These are phyloP conservation scores for Melipona beecheii DNA, from an alignment of 2,888 invertebrate genomes.

Conservation along the genomic window DNA sequence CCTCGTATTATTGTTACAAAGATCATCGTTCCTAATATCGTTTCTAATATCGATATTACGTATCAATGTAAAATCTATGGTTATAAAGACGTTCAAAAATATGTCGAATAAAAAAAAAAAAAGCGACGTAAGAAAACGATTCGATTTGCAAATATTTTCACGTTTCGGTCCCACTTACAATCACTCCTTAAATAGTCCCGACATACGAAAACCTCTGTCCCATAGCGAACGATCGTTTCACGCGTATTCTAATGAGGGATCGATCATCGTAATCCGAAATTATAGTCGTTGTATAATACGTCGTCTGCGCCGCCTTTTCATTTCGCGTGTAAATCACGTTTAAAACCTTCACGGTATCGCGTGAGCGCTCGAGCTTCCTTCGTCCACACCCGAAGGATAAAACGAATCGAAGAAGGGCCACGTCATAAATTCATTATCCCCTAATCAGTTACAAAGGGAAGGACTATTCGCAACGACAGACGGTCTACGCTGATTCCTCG, in stretches of 20 bases:
- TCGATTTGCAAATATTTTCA: background rate
- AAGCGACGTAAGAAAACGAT: background rate
- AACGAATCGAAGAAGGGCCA: slow-evolving; percentile 51
- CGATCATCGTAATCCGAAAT: slow-evolving; percentile 66
- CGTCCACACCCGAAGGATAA: slow-evolving; percentile 19
- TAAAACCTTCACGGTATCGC: slow-evolving; percentile 51
- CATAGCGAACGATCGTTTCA: slow-evolving; percentile 17
- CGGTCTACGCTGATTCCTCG: slow-evolving; percentile 43
- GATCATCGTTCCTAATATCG: background rate
- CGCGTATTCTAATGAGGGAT: slow-evolving; percentile 48
- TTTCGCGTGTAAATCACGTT: slow-evolving; percentile 66
- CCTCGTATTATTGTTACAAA: background rate
- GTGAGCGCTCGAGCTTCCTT: background rate
- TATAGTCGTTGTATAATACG: slow-evolving; percentile 48
- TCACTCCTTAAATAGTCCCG: background rate
- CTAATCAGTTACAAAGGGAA: slow-evolving; percentile 61
- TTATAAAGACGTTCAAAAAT: background rate
- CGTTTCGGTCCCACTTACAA: background rate
- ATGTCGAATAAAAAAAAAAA: no score
- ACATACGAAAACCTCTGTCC: slow-evolving; percentile 6
- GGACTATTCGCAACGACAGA: slow-evolving; percentile 49
- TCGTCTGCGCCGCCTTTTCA: slow-evolving; percentile 56
- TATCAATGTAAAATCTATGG: background rate
- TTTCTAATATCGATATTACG: background rate
- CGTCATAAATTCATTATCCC: slow-evolving; percentile 69